Conservation (phyloP, 2,888 invertebrate genomes). For the Norana najaformis region DNA sequence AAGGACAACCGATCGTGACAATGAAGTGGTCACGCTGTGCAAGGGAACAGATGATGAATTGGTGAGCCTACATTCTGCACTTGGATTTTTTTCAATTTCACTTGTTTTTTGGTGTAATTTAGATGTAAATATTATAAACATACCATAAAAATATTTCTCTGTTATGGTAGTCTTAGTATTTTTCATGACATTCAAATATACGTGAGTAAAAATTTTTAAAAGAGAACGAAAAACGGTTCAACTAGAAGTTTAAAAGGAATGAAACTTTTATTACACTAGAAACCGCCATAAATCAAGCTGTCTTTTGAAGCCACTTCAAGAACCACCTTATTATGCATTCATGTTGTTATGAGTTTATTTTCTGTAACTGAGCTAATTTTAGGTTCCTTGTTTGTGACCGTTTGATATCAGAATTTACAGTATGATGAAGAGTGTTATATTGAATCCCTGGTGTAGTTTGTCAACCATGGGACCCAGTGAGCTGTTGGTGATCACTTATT, state of each 20-base stretch:
- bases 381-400: background rate
- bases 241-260: background rate
- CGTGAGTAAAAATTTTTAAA: too few species aligned
- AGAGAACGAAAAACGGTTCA: too few species aligned
- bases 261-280: too few species aligned
- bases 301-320: background rate
- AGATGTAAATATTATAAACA: background rate
- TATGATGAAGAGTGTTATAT: background rate
- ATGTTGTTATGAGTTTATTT: background rate
- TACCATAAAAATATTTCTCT: background rate
- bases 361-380: background rate
- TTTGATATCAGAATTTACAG: background rate
- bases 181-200: background rate
- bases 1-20: background rate
- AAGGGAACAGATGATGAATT: slow-evolving; percentile 53
- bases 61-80: slow-evolving; percentile 45
- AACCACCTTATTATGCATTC: background rate
- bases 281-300: background rate
- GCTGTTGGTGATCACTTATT: too few species aligned
- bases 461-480: background rate
- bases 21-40: slow-evolving; percentile 47
- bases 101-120: background rate
- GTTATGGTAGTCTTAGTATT: background rate
- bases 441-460: too few species aligned
- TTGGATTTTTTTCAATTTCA: background rate